Base-by-base conservation (phyloP, 2,888 invertebrate genomes). In the Salticus scenicus region DNA sequence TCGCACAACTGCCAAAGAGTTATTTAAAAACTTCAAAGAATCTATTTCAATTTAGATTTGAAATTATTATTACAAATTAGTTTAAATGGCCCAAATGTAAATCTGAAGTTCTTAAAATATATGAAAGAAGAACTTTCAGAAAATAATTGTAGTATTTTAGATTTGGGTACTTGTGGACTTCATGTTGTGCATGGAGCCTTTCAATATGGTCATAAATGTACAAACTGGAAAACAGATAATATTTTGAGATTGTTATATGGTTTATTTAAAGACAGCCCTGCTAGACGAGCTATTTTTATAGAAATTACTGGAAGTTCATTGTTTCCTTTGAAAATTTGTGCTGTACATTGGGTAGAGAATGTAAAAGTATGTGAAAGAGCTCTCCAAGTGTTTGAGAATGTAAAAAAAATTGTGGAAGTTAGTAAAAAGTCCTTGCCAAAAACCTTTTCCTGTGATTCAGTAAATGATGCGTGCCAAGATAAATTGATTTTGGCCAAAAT, bases 331-430 rank as follows among this genome's bases (percentile, higher is more conserved):
- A 42, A 42, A 17, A 47, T 72, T 47, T 72, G 42, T 28, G 30
- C 47, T 24, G 47, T 72, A 20, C 42, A 17, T 5, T 72, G 72
- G 72, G 47, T 72, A 27, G 72, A 72, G 47, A 72, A 72, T 47
- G 30, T 72, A 12, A 30, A 30, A 28, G 72, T 72, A 47, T 27
- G 27, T 14, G 8, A 42, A 5, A 7, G 72, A 12, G 72, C 47
- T 28, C 12, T 72, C 5, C 12, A 72, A 72, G 37, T 47, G 42
- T 47, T 72, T 42, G 28, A 24, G 14, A 72, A 47, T 28, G 28
- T 72, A 17, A 42, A 24, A 27, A 72, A 72, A 20, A 42, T 27
- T 51, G 72, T 72, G 0, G 57, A 57, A 57, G 14, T 4, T 10
- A 57, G n/a, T n/a, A n/a, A 12, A 57, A 57, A 57, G 27, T 1